phyloP scores from a whole-genome alignment of 2,888 invertebrate species.

The Isoperla grammatica region DNA sequence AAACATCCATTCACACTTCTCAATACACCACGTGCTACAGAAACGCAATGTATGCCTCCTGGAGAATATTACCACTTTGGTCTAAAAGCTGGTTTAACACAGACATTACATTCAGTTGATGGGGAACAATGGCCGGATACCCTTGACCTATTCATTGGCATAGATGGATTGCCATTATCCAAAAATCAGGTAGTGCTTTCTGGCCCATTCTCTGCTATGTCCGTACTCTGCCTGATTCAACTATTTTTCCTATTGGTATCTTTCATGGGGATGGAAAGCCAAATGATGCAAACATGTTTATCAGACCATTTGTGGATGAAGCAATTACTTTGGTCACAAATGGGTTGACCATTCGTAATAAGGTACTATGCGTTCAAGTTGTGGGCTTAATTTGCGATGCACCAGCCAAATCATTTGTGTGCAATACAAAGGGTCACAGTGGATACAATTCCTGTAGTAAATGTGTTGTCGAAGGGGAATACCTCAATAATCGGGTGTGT shows the following conservation, averaged over 20 bases:
- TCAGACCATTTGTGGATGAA: not conserved
- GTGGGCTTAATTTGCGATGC: conserved; percentile 2
- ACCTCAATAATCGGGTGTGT: conserved; percentile 19
- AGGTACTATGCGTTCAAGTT: no score
- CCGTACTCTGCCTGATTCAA: no score
- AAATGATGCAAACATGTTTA: not conserved
- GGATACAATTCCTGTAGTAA: conserved; percentile 26
- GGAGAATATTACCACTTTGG: conserved; percentile 6
- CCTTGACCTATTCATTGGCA: no score
- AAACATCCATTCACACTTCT: not conserved
- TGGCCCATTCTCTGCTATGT: no score
- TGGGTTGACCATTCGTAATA: not conserved
- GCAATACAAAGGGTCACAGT: not conserved
- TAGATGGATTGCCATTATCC: no score
- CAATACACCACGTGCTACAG: not conserved
- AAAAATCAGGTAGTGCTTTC: no score
- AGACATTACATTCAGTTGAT: no score
- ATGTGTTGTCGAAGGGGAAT: conserved; percentile 28
- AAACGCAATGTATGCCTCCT: not conserved
- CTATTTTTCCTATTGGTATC: no score
- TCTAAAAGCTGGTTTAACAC: not conserved
- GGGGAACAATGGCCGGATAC: no score
- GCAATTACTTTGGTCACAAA: not conserved
- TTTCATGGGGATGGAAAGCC: not conserved
- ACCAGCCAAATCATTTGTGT: conserved; percentile 8